Conservation (phyloP, 2,113 vertebrate genomes). For the Nicator chloris region DNA sequence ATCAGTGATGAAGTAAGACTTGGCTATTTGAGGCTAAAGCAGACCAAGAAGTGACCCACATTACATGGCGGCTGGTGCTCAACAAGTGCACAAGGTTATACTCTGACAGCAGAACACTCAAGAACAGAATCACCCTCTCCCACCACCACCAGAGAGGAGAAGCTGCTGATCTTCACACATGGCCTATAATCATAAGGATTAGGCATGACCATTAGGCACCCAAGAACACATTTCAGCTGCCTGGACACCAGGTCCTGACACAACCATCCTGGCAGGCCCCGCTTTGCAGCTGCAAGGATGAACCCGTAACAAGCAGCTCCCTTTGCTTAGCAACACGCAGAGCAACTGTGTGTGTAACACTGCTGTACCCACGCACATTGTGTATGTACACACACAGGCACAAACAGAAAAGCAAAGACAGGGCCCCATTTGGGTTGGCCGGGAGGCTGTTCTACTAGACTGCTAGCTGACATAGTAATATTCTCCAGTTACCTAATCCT, state of each 20-base stretch:
- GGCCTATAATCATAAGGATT: neutral
- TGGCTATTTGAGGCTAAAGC: neutral
- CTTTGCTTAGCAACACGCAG: neutral
- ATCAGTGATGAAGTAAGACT: neutral
- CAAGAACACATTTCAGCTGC: neutral
- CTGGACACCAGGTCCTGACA: neutral
- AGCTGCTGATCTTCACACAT: neutral
- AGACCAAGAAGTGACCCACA: neutral
- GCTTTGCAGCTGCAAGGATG: neutral
- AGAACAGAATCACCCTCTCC: neutral
- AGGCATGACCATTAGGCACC: rapidly evolving
- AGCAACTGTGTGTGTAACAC: neutral
- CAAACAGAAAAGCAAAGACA: neutral
- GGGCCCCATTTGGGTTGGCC: neutral
- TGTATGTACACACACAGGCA: neutral
- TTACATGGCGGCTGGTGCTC: neutral
- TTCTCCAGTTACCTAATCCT: conserved; percentile 1
- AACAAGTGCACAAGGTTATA: neutral
- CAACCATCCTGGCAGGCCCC: neutral
- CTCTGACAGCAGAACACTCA: neutral
- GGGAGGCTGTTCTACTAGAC: neutral
- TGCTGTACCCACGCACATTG: neutral
- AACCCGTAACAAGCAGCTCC: neutral
- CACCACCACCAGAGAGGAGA: neutral
- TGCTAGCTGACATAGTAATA: neutral